phyloP scores from a whole-genome alignment of 2,797 vertebrate species.

The Coregonus sp. region DNA sequence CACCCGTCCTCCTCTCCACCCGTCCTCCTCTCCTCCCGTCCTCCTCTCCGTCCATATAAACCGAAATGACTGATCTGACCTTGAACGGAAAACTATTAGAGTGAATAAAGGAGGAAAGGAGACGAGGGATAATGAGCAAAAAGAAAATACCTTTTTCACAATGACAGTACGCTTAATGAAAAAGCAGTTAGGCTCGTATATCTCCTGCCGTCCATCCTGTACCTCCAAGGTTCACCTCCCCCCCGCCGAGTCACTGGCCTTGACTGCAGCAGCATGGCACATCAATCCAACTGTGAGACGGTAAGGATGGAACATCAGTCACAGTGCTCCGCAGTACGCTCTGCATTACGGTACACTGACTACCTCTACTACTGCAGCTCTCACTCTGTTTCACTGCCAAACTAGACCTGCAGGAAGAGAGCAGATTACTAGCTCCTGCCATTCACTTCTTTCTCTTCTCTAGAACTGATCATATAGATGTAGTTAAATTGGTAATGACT shows the following conservation, averaged over 20 bases:
- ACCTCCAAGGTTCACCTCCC: slow-evolving; percentile 38
- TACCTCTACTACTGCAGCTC: neutral
- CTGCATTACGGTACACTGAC: slow-evolving; percentile 29
- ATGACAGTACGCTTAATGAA: slow-evolving; percentile 66
- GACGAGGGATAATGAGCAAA: slow-evolving; percentile 51
- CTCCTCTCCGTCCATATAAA: slow-evolving; percentile 29
- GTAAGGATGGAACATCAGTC: slow-evolving; percentile 59
- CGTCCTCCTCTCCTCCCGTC: too few relatives aligned
- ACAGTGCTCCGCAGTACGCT: slow-evolving; percentile 53
- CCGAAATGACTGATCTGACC: slow-evolving; percentile 51
- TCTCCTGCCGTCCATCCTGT: slow-evolving; percentile 22
- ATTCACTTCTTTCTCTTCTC: slow-evolving; percentile 17
- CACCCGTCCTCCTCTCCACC: too few relatives aligned
- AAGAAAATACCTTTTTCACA: slow-evolving; percentile 60
- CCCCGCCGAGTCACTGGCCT: slow-evolving; percentile 29
- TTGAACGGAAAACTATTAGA: slow-evolving; percentile 55
- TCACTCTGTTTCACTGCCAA: neutral
- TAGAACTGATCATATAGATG: neutral
- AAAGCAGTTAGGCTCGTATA: slow-evolving; percentile 59
- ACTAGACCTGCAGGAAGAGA: too few relatives aligned
- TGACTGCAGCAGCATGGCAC: slow-evolving; percentile 39
- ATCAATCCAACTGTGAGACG: slow-evolving; percentile 50
- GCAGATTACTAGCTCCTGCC: too few relatives aligned
- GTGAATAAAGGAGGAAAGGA: slow-evolving; percentile 21
- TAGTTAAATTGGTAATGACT: neutral